Percentiles rank a stretch among this genome's conserved stretches.
Conservation (phyloP, 2,888 invertebrate genomes). For the Nemotelus nigrinus region DNA sequence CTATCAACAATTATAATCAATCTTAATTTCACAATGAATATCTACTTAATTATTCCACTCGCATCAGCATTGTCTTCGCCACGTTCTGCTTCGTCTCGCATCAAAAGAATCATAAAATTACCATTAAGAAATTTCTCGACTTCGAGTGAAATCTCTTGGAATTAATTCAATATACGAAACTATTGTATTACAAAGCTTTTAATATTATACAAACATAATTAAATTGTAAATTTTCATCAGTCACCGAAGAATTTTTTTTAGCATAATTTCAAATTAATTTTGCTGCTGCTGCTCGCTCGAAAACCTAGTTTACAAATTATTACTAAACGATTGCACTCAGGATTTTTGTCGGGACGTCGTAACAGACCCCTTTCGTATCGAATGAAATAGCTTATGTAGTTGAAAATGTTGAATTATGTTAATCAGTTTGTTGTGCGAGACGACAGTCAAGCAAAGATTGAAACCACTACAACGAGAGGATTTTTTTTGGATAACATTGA, state of each 20-base stretch:
- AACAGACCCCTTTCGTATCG: not conserved
- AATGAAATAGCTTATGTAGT: not conserved
- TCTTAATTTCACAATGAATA: not conserved
- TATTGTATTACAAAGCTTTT: not conserved
- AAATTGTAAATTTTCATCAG: slow-evolving; percentile 14
- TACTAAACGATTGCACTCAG: slow-evolving; percentile 7
- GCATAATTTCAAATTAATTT: slow-evolving; percentile 41
- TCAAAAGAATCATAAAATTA: slow-evolving; percentile 29
- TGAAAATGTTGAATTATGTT: slow-evolving; percentile 48
- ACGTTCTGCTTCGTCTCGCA: not conserved
- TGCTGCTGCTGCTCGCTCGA: not conserved
- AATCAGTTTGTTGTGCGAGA: slow-evolving; percentile 38
- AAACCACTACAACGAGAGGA: too few species aligned
- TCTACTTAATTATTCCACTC: slow-evolving; percentile 31
- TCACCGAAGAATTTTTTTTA: not conserved
- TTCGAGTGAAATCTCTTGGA: slow-evolving; percentile 29
- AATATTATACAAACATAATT: not conserved
- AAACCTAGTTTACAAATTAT: slow-evolving; percentile 3
- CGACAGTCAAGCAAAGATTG: too few species aligned
- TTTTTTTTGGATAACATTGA: not conserved
- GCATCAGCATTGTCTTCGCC: not conserved
- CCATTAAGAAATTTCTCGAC: slow-evolving; percentile 6
- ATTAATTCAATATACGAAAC: slow-evolving; percentile 11
- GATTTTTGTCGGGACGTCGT: not conserved
- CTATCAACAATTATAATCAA: not conserved